A percentile compares a stretch with the other conserved stretches of the same genome.
phyloP scores from a whole-genome alignment of 2,888 invertebrate genomes.

The Perizoma flavofasciatum region DNA sequence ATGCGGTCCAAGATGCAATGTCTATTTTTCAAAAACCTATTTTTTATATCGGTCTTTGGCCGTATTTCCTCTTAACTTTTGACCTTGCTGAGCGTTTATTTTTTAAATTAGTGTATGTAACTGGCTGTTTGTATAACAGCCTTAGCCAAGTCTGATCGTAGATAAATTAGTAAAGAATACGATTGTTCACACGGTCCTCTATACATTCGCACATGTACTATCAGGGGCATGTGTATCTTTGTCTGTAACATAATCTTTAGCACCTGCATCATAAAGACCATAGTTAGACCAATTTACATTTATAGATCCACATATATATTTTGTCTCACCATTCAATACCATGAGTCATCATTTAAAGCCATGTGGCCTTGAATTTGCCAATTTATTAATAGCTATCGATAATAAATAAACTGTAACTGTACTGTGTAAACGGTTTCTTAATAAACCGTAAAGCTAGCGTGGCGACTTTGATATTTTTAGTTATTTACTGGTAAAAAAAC shows the following conservation, averaged over 20 bases:
- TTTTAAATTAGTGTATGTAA: slow-evolving; percentile 1
- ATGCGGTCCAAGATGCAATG: too few species aligned
- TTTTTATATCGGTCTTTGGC: too few species aligned
- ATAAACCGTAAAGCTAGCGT: background rate
- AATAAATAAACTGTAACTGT: slow-evolving; percentile 8
- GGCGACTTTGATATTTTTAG: background rate
- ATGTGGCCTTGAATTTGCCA: slow-evolving; percentile 34
- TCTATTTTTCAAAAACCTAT: too few species aligned
- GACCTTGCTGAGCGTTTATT: too few species aligned
- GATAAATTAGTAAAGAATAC: slow-evolving; percentile 19
- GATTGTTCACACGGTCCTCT: slow-evolving; percentile 34
- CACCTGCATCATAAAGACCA: slow-evolving; percentile 37
- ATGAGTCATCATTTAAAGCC: slow-evolving; percentile 28
- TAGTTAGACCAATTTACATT: slow-evolving; percentile 38
- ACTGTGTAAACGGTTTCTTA: slow-evolving; percentile 2
- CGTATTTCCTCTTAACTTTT: too few species aligned
- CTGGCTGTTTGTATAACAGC: slow-evolving; percentile 8
- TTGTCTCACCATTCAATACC: slow-evolving; percentile 41
- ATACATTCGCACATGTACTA: slow-evolving; percentile 54
- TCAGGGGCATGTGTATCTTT: slow-evolving; percentile 36
- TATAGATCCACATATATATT: slow-evolving; percentile 25
- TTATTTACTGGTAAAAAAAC: background rate
- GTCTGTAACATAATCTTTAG: slow-evolving; percentile 35
- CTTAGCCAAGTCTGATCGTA: slow-evolving; percentile 17
- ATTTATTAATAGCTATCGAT: slow-evolving; percentile 15